A percentile compares a stretch with the other conserved stretches of the same genome.
phyloP scores from a whole-genome alignment of 2,113 vertebrate genomes.

The Odocoileus virginianus region DNA sequence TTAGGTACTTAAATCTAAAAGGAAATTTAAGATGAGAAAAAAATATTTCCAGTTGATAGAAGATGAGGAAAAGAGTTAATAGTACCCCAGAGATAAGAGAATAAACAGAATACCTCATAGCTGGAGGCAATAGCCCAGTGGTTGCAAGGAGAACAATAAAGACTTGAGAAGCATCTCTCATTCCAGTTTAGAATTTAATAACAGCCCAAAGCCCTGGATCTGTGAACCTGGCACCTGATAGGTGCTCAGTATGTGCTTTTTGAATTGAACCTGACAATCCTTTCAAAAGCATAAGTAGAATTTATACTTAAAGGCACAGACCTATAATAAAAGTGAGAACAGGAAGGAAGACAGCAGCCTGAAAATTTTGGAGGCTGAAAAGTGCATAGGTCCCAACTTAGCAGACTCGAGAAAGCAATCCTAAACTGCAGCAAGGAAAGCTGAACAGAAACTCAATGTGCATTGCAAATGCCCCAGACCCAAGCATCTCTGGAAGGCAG shows the following conservation, averaged over 20 bases:
- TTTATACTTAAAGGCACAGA: constrained; percentile 15
- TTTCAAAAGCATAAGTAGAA: constrained; percentile 18
- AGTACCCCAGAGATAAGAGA: background rate
- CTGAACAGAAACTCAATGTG: constrained; percentile 42
- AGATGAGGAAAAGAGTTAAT: background rate
- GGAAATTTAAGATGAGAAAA: constrained; percentile 19
- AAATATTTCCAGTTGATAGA: background rate
- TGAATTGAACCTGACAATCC: constrained; percentile 16
- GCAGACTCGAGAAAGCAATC: background rate
- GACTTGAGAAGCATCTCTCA: background rate
- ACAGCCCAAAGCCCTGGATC: background rate
- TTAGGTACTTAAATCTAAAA: constrained; percentile 38
- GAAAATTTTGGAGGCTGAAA: background rate
- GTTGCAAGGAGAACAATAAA: background rate
- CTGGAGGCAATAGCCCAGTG: constrained; percentile 6
- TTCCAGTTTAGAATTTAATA: constrained; percentile 9
- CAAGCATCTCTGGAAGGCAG: constrained; percentile 12
- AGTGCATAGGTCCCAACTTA: background rate
- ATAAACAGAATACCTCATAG: background rate
- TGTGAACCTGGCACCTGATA: background rate
- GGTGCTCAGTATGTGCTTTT: background rate
- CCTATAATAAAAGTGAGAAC: background rate
- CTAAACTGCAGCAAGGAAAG: background rate
- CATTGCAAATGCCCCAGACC: constrained; percentile 46
- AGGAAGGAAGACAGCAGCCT: background rate